A percentile compares a stretch with the other conserved stretches of the same genome.
Evolutionary conservation across 2,797 vertebrate species (phyloP).

Genomic region (Loris lydekkerianus): DNA sequence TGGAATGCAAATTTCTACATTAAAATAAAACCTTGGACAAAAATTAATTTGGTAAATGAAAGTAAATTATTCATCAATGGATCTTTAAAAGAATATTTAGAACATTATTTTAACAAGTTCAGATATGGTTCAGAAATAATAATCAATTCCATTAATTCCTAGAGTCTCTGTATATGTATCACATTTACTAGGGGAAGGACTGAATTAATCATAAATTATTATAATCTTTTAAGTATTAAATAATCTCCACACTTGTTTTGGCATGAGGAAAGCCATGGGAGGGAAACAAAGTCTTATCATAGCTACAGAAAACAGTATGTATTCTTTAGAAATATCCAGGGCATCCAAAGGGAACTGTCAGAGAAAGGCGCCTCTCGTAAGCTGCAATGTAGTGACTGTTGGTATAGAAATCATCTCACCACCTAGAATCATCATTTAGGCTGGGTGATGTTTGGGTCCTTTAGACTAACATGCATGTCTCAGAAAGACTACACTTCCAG

Average conservation of each 20-base stretch:
- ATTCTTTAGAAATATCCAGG: conserved; percentile 4
- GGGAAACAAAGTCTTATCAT: neutral
- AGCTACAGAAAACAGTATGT: neutral
- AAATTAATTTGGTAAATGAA: conserved; percentile 22
- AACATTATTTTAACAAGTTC: conserved; percentile 10
- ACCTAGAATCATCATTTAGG: neutral
- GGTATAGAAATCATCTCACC: neutral
- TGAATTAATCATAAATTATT: neutral
- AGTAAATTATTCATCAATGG: neutral
- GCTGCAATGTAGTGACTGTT: neutral
- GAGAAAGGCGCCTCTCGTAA: neutral
- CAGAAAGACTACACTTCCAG: neutral
- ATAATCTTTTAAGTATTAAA: neutral
- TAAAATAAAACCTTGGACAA: neutral
- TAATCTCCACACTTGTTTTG: conserved; percentile 20
- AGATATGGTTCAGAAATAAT: conserved; percentile 45
- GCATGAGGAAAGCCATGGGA: neutral
- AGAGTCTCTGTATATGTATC: neutral
- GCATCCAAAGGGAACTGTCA: neutral
- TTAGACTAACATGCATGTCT: neutral
- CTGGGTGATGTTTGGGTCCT: neutral
- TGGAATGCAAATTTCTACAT: neutral
- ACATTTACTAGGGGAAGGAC: neutral
- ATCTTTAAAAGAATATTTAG: neutral
- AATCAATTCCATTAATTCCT: neutral